Base-by-base conservation (phyloP, 2,888 invertebrate genomes). In the Scaptomyza parva region DNA sequence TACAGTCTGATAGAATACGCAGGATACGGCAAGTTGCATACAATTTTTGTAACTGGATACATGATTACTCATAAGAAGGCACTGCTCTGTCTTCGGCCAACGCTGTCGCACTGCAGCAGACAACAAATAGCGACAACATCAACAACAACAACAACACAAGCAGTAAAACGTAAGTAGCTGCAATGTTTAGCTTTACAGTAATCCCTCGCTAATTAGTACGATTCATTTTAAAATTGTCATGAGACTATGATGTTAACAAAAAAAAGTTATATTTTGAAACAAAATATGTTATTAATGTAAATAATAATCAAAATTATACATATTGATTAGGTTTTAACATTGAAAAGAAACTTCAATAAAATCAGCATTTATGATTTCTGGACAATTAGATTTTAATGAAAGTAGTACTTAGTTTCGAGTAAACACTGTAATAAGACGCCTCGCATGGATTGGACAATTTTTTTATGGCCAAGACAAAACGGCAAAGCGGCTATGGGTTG, bases 1-100 rank as follows among this genome's bases (percentile, higher is more conserved):
- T 18, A 40, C 11, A 41, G 35, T n/a, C 20, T 39, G 33, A 39
- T 20, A 18, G 22, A 39, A 77, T 74, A 77, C 74, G 58, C 62
- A 52, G 71, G 51, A 54, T 33, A 35, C 47, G 51, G 40, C 35
- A 61, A 61, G 47, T 61, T 61, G 61, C 61, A 61, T 48, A 47
- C 58, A 47, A 61, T 12, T 66, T 64, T 51, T 83, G 84, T 80
- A 81, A 81, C 81, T 70, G 82, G 82, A 85, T 82, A 80, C 80
- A 79, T 80, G 83, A 77, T 79, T 80, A 64, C 83, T 74, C 74
- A 74, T 67, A 78, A 84, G 78, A 71, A 70, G 74, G 71, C 70
- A 58, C 78, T 62, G 58, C 63, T 54, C 68, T 55, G 71, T 75
- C 67, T 63, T 60, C 66, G 63, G 60, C 26, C 52, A 54, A 50